Evolutionary conservation across 2,888 invertebrate species (phyloP).

Genomic region (Parnassius orleans): DNA sequence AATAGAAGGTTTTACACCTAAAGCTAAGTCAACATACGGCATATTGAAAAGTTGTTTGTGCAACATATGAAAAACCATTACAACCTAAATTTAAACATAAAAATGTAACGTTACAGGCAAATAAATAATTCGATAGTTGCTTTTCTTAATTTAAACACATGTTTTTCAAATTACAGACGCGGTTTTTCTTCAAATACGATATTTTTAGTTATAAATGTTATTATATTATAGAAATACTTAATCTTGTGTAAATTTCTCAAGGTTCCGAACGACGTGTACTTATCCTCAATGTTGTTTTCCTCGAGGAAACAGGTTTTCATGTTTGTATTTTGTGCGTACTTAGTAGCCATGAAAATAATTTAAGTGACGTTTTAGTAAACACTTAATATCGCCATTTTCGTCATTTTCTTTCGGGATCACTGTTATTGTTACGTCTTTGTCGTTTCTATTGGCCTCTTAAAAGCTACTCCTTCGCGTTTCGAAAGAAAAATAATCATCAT

Average conservation of each 20-base stretch:
- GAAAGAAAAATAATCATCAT: conserved; percentile 33
- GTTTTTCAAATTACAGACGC: background rate
- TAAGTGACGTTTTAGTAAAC: conserved; percentile 28
- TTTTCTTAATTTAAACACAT: background rate
- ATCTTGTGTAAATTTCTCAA: background rate
- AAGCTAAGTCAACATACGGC: too few species aligned
- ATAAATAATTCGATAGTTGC: too few species aligned
- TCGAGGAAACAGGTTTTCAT: conserved; percentile 1
- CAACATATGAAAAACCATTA: too few species aligned
- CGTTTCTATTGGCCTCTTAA: conserved; percentile 35
- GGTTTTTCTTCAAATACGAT: background rate
- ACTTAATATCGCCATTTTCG: conserved; percentile 30
- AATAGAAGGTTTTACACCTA: too few species aligned
- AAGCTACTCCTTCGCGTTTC: conserved; percentile 29
- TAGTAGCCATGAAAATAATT: conserved; percentile 27
- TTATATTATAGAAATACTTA: background rate
- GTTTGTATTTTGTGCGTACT: conserved; percentile 4
- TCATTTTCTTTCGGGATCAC: conserved; percentile 30
- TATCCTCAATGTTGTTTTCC: background rate
- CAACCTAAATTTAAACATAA: too few species aligned
- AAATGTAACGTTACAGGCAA: too few species aligned
- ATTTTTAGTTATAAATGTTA: background rate
- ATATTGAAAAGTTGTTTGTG: too few species aligned
- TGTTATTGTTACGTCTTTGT: conserved; percentile 35
- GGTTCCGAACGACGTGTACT: too few species aligned